A percentile compares a stretch with the other conserved stretches of the same genome.
phyloP scores from a whole-genome alignment of 2,797 vertebrate genomes.

The Etheostoma perlongum region DNA sequence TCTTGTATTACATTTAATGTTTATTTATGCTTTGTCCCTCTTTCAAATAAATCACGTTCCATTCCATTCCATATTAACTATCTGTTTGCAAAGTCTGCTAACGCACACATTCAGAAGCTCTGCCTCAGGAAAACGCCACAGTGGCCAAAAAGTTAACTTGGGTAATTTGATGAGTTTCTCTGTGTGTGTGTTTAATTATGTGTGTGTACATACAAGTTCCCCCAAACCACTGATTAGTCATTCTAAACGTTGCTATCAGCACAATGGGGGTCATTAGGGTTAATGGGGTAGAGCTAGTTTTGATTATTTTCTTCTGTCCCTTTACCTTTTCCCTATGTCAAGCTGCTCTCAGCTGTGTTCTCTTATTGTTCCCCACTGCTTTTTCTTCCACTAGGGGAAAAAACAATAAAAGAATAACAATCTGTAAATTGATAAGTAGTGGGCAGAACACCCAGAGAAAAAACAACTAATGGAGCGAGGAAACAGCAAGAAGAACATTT shows the following conservation, averaged over 20 bases:
- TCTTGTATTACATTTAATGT: no score
- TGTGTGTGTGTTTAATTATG: slow-evolving; percentile 27
- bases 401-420: slow-evolving; percentile 41
- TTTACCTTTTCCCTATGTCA: neutral
- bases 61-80: neutral
- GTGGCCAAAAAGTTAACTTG: slow-evolving; percentile 41
- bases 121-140: slow-evolving; percentile 22
- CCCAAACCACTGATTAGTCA: slow-evolving; percentile 27
- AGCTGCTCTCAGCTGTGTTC: slow-evolving; percentile 5
- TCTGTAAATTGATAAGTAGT: slow-evolving; percentile 44
- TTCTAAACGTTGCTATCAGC: slow-evolving; percentile 26
- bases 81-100: slow-evolving; percentile 7
- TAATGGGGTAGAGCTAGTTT: neutral
- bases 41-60: no score
- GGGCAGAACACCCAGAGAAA: slow-evolving; percentile 31
- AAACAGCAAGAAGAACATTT: slow-evolving; percentile 12
- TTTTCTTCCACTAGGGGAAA: slow-evolving; percentile 12
- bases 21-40: no score
- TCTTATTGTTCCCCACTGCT: slow-evolving; percentile 7
- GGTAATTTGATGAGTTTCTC: slow-evolving; percentile 34
- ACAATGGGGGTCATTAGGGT: slow-evolving; percentile 14
- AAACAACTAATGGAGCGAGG: slow-evolving; percentile 38
- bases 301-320: neutral
- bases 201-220: slow-evolving; percentile 10
- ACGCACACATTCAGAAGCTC: slow-evolving; percentile 10